Base-by-base conservation (phyloP, 2,113 vertebrate species). In the Vulpes vulpes region DNA sequence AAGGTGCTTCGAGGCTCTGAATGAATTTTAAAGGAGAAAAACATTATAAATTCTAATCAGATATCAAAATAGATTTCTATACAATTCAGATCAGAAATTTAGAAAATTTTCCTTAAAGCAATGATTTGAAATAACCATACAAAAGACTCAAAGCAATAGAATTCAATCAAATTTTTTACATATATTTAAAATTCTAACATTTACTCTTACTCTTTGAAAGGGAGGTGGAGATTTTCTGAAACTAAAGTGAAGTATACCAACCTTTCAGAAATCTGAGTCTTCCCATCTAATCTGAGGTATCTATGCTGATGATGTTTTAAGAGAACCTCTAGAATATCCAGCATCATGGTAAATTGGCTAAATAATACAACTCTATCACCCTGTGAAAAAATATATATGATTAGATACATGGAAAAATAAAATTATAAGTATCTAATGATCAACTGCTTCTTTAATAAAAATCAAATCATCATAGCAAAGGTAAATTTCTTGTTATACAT, bases 311-410 rank as follows among this genome's bases (percentile, higher is more conserved):
- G 99, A 76, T 99, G 99, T 82, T 98, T 99, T 71, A 99, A 97
- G 71, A 99, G 99, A 97, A 99, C 98, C 98, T 99, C 99, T 97
- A 99, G 98, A 82, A 99, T 99, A 98, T 99, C 99, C 97, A 99
- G 97, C 99, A 99, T 99, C 99, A 99, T 99, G 73, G 99, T 99
- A 98, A 99, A 99, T 92, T 99, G 99, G 98, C 99, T 99, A 97
- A 99, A 99, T 57, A 99, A 98, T 23, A 99, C 99, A 97, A 99
- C 99, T 98, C 99, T 97, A 97, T 99, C 99, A 86, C 99, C 99
- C 99, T 99, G 98, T 79, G 94, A 98, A 71, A 90, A 94, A 62
- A 93, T 59, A 95, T 62, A 62, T 0, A 92, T 4, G 12, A 2
- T 94, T 69, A 94, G 8, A 23, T 10, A 94, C 32, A 91, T 8